Evolutionary conservation across 2,888 invertebrate species (phyloP).

Genomic region (Torymus aiolomorphi): DNA sequence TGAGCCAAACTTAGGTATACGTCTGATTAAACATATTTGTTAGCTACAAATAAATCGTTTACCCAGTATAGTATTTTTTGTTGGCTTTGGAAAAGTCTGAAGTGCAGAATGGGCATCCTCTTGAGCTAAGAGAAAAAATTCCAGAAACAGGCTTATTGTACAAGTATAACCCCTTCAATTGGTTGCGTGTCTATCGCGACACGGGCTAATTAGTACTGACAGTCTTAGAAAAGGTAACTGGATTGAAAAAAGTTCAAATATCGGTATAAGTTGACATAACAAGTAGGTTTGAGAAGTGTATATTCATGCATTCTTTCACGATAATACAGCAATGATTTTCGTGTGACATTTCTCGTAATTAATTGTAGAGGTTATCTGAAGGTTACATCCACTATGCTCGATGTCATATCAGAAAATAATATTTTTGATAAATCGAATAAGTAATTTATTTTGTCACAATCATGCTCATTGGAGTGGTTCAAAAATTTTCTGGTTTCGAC

Average conservation of each 20-base stretch:
- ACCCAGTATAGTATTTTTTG: conserved; percentile 58
- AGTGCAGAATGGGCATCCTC: conserved; percentile 58
- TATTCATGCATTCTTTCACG: conserved; percentile 41
- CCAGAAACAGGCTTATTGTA: conserved; percentile 57
- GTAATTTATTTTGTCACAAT: conserved; percentile 5
- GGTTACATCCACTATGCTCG: conserved; percentile 41
- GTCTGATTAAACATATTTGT: conserved; percentile 49
- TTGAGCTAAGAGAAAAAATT: conserved; percentile 59
- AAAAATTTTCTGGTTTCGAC: conserved; percentile 16
- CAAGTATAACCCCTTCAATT: conserved; percentile 55
- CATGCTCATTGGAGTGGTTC: conserved; percentile 42
- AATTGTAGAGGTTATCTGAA: conserved; percentile 55
- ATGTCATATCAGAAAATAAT: conserved; percentile 36
- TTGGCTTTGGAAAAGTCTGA: conserved; percentile 57
- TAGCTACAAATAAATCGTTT: conserved; percentile 56
- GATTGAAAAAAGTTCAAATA: conserved; percentile 23
- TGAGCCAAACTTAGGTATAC: conserved; percentile 55
- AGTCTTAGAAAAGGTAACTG: conserved; percentile 28
- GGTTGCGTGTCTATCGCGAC: conserved; percentile 14
- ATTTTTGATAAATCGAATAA: conserved; percentile 13
- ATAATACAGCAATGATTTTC: conserved; percentile 37
- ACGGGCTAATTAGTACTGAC: conserved; percentile 9
- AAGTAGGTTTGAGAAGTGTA: conserved; percentile 32
- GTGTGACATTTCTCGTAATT: conserved; percentile 15
- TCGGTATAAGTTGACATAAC: conserved; percentile 24